Evolutionary conservation across 1,140 invertebrate species (phyloP).

Genomic region (Aphaenogaster ashmeadi): DNA sequence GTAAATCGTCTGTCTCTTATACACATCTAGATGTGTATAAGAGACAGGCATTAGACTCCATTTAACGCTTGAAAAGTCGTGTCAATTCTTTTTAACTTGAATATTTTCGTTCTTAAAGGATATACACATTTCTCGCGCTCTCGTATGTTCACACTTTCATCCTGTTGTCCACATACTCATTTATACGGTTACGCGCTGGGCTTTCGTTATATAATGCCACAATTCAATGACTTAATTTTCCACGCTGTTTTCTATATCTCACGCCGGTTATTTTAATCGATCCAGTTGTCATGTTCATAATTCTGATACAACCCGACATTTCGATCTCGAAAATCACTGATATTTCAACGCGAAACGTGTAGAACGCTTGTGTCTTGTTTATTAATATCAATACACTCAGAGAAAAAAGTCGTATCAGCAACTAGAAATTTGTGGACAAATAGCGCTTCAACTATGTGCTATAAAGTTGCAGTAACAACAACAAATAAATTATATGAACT

Average conservation of each 20-base stretch:
- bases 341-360: background rate
- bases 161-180: background rate
- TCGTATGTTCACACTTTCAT: background rate
- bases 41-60: background rate
- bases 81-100: background rate
- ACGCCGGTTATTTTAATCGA: background rate
- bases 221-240: slow-evolving; percentile 5
- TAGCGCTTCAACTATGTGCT: no score
- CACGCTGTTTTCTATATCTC: background rate
- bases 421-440: no score
- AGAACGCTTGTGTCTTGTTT: background rate
- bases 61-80: background rate
- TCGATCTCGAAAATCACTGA: background rate
- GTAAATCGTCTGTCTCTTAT: no score
- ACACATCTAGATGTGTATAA: no score
- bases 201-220: background rate
- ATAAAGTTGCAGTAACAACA: no score
- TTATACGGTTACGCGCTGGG: background rate
- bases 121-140: background rate
- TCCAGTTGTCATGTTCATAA: background rate
- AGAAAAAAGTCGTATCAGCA: no score
- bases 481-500: no score
- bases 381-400: background rate
- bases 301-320: background rate
- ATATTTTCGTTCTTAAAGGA: background rate